Evolutionary conservation across 1,140 invertebrate species (phyloP), one percentile per base, ranked within the genome.

Genomic region (Ericerus pela): DNA sequence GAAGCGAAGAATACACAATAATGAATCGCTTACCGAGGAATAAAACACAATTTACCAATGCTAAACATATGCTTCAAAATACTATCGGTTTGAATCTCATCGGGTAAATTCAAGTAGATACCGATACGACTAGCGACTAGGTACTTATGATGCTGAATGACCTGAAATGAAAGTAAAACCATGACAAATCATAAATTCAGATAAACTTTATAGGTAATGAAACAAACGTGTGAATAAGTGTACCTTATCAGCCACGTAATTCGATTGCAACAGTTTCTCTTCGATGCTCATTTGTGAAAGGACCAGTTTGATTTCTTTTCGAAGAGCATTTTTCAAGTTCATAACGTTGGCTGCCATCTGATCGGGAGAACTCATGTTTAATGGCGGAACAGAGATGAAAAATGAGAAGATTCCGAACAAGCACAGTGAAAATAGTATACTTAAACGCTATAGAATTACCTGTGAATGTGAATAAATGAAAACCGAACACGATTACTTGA

Each of bases 71-170:
- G 54, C 54, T 66, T 60, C 1, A 77, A 51, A 20, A 76, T 67
- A 10, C 59, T 58, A 20, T 60, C 56, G 4, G 75, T 77, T 2
- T 68, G 60, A 6, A 77, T 66, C 64, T 77, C 75, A 43, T 73
- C 68, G 26, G 64, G 33, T 69, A 73, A 75, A 62, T 68, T 73
- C 6, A 77, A 56, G 56, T 71, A 77, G 24, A 76, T 56, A 11
- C 71, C 72, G 11, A 77, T 61, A 57, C 71, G 57, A 10, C 62
- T 58, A 55, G 41, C 41, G 10, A 5, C 4, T 24, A 47, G 26
- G 26, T 47, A 47, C 41, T 47, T 47, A 18, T 4, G 20, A 47
- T 47, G 41, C 26, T 47, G 41, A 10, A 47, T 4, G 4, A 47
- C 20, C 41, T 47, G 14, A 3, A 47, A 47, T 41, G 20, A 18